A percentile compares a stretch with the other conserved stretches of the same genome.
phyloP scores from a whole-genome alignment of 1,140 invertebrate genomes.

The Pogonomyrmex barbatus region DNA sequence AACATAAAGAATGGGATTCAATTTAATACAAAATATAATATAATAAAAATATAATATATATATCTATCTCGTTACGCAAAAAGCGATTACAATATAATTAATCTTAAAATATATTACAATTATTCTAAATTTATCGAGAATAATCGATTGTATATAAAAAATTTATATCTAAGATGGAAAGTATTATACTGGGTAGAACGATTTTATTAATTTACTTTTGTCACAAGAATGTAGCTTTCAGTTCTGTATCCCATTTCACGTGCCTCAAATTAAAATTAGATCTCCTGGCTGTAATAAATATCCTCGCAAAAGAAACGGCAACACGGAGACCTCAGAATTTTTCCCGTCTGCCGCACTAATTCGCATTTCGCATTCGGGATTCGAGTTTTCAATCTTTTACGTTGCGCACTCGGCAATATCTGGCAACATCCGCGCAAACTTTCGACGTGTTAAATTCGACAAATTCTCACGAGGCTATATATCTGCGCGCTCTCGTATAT shows the following conservation, averaged over 20 bases:
- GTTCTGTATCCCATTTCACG: neutral
- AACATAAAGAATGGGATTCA: too few relatives aligned
- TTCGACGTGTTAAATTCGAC: conserved; percentile 52
- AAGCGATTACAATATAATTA: neutral
- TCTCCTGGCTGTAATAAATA: conserved; percentile 20
- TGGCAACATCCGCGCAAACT: conserved; percentile 37
- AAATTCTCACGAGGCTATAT: neutral
- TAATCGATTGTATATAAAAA: neutral
- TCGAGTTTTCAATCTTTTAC: conserved; percentile 50
- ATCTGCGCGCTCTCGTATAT: neutral
- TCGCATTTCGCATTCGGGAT: conserved; percentile 40
- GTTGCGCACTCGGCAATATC: conserved; percentile 27
- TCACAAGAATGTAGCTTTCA: neutral
- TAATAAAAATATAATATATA: neutral
- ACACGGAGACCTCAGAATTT: conserved; percentile 17
- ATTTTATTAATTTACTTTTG: neutral
- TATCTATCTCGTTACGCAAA: neutral
- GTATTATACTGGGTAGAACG: neutral
- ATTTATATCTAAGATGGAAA: neutral
- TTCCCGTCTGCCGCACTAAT: conserved; percentile 40
- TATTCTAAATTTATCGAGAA: neutral
- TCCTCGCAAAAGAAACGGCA: neutral
- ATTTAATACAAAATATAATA: neutral
- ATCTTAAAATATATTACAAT: neutral
- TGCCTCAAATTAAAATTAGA: conserved; percentile 42